Evolutionary conservation across 2,113 vertebrate genomes (phyloP).

Genomic region (Odocoileus virginianus): DNA sequence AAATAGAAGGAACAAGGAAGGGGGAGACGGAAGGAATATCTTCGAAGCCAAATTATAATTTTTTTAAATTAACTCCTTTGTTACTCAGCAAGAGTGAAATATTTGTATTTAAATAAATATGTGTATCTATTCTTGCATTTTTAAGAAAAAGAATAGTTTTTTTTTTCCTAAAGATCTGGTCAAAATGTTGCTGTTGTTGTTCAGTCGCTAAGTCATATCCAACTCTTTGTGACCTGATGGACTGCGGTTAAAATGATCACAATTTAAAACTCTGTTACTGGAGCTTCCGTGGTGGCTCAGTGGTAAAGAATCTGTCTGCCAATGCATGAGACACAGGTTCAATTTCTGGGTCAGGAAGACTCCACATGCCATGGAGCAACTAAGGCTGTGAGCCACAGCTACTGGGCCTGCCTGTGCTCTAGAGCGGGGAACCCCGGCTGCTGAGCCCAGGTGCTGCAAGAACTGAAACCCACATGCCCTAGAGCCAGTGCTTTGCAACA

Average conservation of each 20-base stretch:
- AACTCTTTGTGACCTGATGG: neutral
- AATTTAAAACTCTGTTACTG: neutral
- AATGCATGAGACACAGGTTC: neutral
- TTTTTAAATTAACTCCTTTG: slow-evolving; percentile 69
- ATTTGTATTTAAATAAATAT: slow-evolving; percentile 65
- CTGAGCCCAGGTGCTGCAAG: neutral
- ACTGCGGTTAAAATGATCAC: neutral
- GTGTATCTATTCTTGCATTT: slow-evolving; percentile 31
- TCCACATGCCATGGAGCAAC: neutral
- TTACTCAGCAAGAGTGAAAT: slow-evolving; percentile 67
- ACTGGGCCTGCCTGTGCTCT: too few relatives aligned
- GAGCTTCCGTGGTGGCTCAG: neutral
- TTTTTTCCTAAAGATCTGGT: slow-evolving; percentile 19
- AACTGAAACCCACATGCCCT: neutral
- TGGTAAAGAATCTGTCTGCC: neutral
- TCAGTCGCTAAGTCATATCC: neutral
- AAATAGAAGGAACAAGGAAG: neutral
- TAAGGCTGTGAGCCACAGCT: neutral
- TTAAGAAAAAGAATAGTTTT: slow-evolving; percentile 64
- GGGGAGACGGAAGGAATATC: slow-evolving; percentile 47
- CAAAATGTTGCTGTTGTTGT: slow-evolving; percentile 44
- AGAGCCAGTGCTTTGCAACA: neutral
- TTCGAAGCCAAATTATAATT: slow-evolving; percentile 66
- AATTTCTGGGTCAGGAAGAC: neutral
- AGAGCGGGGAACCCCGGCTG: neutral